Conservation (phyloP, 2,797 vertebrate species). For the Myotis pilosus region DNA sequence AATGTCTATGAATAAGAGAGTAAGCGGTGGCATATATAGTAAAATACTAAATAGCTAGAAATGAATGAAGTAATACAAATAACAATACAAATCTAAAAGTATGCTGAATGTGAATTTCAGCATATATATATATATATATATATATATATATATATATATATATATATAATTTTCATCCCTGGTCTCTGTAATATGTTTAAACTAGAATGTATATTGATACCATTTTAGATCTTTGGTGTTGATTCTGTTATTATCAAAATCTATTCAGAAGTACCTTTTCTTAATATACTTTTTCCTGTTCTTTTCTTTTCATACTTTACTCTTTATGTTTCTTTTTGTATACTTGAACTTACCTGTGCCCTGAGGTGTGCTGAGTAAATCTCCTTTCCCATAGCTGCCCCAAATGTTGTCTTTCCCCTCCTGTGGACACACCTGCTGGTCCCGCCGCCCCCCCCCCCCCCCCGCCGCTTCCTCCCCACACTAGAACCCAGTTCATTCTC, state of each 20-base stretch:
- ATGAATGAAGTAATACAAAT: not conserved
- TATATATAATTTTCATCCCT: not conserved
- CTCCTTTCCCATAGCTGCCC: not conserved
- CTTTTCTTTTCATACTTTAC: not conserved
- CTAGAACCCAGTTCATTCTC: not conserved
- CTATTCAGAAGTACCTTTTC: not conserved
- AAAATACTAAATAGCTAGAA: not conserved
- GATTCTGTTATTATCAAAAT: not conserved
- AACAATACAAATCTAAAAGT: not conserved
- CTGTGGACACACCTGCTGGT: no score
- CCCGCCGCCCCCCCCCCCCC: accelerated
- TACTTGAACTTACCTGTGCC: not conserved
- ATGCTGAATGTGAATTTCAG: not conserved
- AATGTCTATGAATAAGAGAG: not conserved
- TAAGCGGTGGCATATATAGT: not conserved
- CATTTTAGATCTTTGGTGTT: not conserved
- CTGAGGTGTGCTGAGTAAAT: not conserved
- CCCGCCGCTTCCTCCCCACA: not conserved
- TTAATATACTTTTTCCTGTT: not conserved
- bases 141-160: no score
- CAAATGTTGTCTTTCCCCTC: not conserved
- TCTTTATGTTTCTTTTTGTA: not conserved
- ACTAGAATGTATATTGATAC: not conserved
- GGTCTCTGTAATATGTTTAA: not conserved
- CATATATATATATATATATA: no score